phyloP scores from a whole-genome alignment of 1,140 invertebrate species.

The Hypsibius dujardini region DNA sequence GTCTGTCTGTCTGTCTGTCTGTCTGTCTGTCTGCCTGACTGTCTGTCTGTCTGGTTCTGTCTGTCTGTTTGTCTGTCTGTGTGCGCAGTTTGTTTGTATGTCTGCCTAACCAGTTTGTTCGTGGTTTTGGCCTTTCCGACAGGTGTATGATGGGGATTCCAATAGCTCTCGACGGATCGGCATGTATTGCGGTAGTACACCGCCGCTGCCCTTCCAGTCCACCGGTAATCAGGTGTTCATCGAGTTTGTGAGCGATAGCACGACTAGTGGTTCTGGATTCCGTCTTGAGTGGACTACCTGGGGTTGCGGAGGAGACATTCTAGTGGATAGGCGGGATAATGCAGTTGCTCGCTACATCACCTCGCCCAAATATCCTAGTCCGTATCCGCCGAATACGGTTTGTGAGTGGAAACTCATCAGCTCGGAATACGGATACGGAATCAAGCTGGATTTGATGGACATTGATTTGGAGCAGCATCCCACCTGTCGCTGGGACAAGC shows the following conservation, averaged over 20 bases:
- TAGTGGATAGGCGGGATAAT: constrained; percentile 24
- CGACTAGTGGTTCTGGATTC: constrained; percentile 33
- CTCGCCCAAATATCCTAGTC: constrained; percentile 53
- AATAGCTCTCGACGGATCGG: constrained; percentile 21
- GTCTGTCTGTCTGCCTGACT: no score
- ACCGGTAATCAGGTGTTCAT: constrained; percentile 30
- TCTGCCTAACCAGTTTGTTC: no score
- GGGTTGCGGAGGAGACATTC: constrained; percentile 38
- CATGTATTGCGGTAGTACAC: constrained; percentile 28
- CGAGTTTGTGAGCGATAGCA: constrained; percentile 32
- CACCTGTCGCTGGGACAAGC: constrained; percentile 46
- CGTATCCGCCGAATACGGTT: constrained; percentile 41
- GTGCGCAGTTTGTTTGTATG: no score
- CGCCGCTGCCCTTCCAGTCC: constrained; percentile 24
- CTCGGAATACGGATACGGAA: constrained; percentile 44
- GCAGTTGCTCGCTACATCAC: constrained; percentile 34
- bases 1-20: no score
- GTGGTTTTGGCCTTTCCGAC: no score
- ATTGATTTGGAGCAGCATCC: constrained; percentile 46
- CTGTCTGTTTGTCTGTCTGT: no score
- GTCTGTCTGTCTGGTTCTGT: no score
- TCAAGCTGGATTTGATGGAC: constrained; percentile 47
- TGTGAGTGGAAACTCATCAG: constrained; percentile 56
- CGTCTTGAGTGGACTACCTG: constrained; percentile 38
- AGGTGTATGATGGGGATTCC: constrained; percentile 15